Evolutionary conservation across 1,140 invertebrate species (phyloP), one percentile per base, ranked within the genome.

Genomic region (Vanessa tameamea): DNA sequence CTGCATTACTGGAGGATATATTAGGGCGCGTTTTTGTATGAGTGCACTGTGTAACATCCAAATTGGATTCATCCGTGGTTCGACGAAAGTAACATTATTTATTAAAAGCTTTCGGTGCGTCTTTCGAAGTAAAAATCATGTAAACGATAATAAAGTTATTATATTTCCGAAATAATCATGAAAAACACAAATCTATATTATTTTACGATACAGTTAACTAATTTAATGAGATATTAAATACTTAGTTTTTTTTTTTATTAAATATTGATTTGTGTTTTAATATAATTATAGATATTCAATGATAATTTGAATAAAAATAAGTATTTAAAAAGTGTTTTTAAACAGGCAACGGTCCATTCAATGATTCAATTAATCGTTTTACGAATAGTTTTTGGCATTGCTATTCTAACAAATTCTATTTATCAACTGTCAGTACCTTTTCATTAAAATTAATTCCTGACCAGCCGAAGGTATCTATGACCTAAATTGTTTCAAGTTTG

Each of bases 401-500:
- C 4, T 59, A 9, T n/a, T 61, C 26, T 13, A 31, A 61, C 57
- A 61, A 37, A 61, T 37, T 61, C n/a, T n/a, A 61, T 31, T 70
- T 50, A 63, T 31, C 47, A 63, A 48, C 47, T n/a, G 47, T 50
- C 26, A 20, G 11, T 47, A 59, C 15, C 14, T 55, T 48, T 15
- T 50, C 68, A 70, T 70, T 70, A 23, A 37, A 70, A 70, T 70
- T 57, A 23, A 70, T 70, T 63, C 59, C 48, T 48, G 43, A 31
- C 57, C 57, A 67, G 67, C 66, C 51, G 70, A 37, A 65, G 50
- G 68, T 77, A 67, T 72, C 59, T 75, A 66, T 69, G 82, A 68
- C 83, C 85, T 87, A 85, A 87, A 87, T 87, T 80, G 77, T 73
- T 80, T 57, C n/a, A 64, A 53, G 71, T 63, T 82, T 75, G 70